Evolutionary conservation across 2,888 invertebrate genomes (phyloP).

Genomic region (Drosophila stalkeri): DNA sequence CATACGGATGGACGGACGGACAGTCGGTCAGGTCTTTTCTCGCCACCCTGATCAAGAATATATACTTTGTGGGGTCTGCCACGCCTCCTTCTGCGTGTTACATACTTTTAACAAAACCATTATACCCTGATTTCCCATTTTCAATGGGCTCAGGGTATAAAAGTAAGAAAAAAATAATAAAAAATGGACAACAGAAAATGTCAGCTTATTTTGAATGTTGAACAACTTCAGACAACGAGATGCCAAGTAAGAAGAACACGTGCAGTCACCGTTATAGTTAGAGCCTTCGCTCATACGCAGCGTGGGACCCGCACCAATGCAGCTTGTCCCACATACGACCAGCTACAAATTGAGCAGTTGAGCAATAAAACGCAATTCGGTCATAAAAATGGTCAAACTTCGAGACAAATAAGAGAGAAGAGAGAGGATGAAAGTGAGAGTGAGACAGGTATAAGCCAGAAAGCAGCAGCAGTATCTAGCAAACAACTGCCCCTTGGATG

Average conservation of each 20-base stretch:
- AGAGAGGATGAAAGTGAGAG: background rate
- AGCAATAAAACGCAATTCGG: slow-evolving; percentile 82
- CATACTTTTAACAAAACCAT: too few species aligned
- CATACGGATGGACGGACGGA: too few species aligned
- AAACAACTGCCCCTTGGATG: slow-evolving; percentile 37
- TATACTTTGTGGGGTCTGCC: too few species aligned
- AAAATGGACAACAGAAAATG: slow-evolving; percentile 42
- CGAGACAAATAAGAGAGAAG: slow-evolving; percentile 42
- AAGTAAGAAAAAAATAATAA: slow-evolving; percentile 7
- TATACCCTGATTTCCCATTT: too few species aligned
- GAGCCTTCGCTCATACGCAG: slow-evolving; percentile 43
- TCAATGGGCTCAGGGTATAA: too few species aligned
- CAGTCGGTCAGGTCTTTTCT: too few species aligned
- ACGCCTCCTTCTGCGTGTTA: too few species aligned
- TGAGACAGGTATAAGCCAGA: background rate
- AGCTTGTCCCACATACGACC: slow-evolving; percentile 46
- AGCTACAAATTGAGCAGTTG: slow-evolving; percentile 45
- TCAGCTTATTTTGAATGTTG: slow-evolving; percentile 76
- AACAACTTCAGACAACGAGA: slow-evolving; percentile 34
- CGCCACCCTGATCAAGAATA: too few species aligned
- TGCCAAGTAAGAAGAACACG: slow-evolving; percentile 1
- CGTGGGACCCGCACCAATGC: slow-evolving; percentile 27
- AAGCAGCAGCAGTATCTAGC: slow-evolving; percentile 4
- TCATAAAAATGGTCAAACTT: slow-evolving; percentile 80
- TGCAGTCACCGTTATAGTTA: background rate